Evolutionary conservation across 2,113 vertebrate genomes (phyloP), one percentile per base, ranked within the genome.

Genomic region (Pogonocichla stellata): DNA sequence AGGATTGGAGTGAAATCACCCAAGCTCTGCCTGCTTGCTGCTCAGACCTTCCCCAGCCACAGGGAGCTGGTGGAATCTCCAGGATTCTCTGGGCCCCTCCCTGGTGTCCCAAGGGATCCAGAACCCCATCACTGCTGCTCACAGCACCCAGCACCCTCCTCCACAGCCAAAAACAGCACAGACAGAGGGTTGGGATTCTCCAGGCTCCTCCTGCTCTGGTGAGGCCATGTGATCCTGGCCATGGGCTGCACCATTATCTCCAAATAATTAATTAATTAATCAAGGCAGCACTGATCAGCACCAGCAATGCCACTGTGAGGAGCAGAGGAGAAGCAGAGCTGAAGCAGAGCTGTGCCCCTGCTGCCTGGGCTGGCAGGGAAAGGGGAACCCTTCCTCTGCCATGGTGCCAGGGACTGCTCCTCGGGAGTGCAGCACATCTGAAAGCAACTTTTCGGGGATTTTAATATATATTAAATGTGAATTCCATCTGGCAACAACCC

Each of bases 171-270:
- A 38, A 10, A 12, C 12, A 57, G 26, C 7, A 1, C 22, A 17
- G 2, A 8, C 45, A 29, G 16, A 29, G 42, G 5, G 19, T 0
- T 22, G 47, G 74, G 51, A 4, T 7, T 3, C 47, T 57, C 33
- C 19, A 62, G 62, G 42, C 43, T 74, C 67, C 12, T 43, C n/a
- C 75, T 66, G 54, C 47, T 15, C 13, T 14, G 18, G 2, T 8
- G 29, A 8, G 18, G n/a, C 73, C 12, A 1, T 4, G 20, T 23
- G 11, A 36, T 50, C n/a, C 12, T n/a, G 36, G 50, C 36, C 53
- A 8, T 0, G 17, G 73, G 8, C 23, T 19, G 15, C 66, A 50
- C 1, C n/a, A 5, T 2, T 4, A 17, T 8, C 33, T 12, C 2
- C 62, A 86, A 0, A 56, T 16, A 14, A 12, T 48, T 48, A 15